Percentiles rank a stretch among this genome's conserved stretches.
phyloP scores from a whole-genome alignment of 2,113 vertebrate species.

The Nibea coibor region DNA sequence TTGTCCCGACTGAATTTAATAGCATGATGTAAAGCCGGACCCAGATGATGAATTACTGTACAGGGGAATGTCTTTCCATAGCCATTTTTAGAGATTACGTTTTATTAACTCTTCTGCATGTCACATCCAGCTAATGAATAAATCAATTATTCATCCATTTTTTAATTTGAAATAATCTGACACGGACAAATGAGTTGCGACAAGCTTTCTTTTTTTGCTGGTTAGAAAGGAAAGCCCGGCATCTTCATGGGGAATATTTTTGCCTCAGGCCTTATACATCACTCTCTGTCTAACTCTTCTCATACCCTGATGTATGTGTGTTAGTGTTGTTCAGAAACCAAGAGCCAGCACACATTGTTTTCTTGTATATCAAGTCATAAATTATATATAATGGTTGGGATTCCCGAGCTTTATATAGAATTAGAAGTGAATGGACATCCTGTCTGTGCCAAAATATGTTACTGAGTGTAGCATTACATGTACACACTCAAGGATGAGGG shows the following conservation, averaged over 20 bases:
- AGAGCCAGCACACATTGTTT: background rate
- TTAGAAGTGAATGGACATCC: background rate
- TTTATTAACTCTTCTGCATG: slow-evolving; percentile 77
- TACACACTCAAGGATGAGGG: background rate
- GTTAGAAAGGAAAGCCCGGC: slow-evolving; percentile 44
- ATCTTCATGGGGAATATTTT: slow-evolving; percentile 17
- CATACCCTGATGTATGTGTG: background rate
- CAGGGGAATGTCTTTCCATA: slow-evolving; percentile 63
- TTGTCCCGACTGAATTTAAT: slow-evolving; percentile 25
- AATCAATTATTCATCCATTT: slow-evolving; percentile 81
- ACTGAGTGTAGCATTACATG: no score
- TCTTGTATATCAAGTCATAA: background rate
- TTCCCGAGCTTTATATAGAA: background rate
- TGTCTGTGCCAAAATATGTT: background rate
- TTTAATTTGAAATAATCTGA: slow-evolving; percentile 60
- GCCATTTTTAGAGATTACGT: slow-evolving; percentile 79
- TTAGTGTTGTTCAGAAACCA: background rate
- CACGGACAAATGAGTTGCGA: slow-evolving; percentile 53
- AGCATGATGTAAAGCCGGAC: slow-evolving; percentile 48
- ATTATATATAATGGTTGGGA: background rate
- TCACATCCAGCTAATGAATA: slow-evolving; percentile 78
- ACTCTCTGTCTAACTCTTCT: slow-evolving; percentile 4
- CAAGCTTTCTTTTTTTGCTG: background rate
- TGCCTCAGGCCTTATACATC: background rate
- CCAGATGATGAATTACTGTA: slow-evolving; percentile 66